phyloP scores from a whole-genome alignment of 2,797 vertebrate species.

The Betta splendens region DNA sequence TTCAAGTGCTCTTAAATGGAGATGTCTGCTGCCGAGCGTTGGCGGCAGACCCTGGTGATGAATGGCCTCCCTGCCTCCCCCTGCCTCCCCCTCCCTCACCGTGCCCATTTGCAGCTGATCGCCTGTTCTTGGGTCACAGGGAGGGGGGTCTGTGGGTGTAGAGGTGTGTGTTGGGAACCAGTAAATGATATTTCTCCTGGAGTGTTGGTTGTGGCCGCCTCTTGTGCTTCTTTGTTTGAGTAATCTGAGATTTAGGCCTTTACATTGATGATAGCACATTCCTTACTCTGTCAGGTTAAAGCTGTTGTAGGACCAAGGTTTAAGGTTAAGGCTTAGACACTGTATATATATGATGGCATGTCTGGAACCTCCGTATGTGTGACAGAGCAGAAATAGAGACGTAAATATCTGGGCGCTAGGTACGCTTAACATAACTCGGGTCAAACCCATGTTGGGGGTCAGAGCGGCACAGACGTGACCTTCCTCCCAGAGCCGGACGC shows the following conservation, averaged over 20 bases:
- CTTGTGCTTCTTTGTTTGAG: background rate
- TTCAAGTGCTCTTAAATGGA: slow-evolving; percentile 65
- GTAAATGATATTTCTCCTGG: slow-evolving; percentile 46
- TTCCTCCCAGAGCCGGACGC: background rate
- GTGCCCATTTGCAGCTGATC: slow-evolving; percentile 67
- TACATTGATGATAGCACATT: no score
- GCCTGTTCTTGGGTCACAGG: slow-evolving; percentile 70
- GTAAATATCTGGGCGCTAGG: background rate
- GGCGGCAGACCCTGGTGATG: slow-evolving; percentile 51
- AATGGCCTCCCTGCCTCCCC: slow-evolving; percentile 47
- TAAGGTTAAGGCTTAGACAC: no score
- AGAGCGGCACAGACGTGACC: background rate
- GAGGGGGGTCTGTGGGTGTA: slow-evolving; percentile 47
- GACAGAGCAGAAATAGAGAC: background rate
- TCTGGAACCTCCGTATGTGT: background rate
- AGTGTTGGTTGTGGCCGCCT: slow-evolving; percentile 7
- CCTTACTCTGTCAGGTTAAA: no score
- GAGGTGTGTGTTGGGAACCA: slow-evolving; percentile 5
- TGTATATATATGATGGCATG: background rate
- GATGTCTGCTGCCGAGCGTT: slow-evolving; percentile 40
- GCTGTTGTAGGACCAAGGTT: no score
- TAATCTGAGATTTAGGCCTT: background rate
- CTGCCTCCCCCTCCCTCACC: slow-evolving; percentile 16
- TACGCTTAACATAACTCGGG: background rate
- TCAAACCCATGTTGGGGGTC: background rate